phyloP scores from a whole-genome alignment of 2,888 invertebrate species.

The Neoascia interrupta region DNA sequence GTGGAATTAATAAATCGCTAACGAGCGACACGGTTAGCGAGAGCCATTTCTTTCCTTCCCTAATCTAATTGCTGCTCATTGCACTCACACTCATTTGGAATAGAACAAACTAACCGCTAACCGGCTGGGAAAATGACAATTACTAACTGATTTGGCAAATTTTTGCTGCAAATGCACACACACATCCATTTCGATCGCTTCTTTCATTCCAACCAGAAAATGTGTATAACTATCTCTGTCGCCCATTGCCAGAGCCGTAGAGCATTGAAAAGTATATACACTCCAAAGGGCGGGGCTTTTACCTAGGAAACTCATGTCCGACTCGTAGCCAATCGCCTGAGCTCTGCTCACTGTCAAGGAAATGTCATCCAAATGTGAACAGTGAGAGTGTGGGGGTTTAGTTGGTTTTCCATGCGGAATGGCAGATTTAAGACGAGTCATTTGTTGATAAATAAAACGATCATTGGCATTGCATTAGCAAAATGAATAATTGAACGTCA shows the following conservation, averaged over 20 bases:
- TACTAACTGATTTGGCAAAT: slow-evolving; percentile 26
- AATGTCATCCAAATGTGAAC: slow-evolving; percentile 2
- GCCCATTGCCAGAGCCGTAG: neutral
- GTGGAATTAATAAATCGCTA: slow-evolving; percentile 65
- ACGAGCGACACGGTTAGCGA: slow-evolving; percentile 65
- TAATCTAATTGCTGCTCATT: slow-evolving; percentile 36
- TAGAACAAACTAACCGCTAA: slow-evolving; percentile 50
- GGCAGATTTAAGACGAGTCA: slow-evolving; percentile 65
- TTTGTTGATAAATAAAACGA: slow-evolving; percentile 61
- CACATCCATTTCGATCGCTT: neutral
- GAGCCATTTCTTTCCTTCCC: slow-evolving; percentile 59
- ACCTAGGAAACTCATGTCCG: neutral
- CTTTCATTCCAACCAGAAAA: neutral
- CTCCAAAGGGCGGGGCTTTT: slow-evolving; percentile 44
- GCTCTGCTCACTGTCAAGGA: slow-evolving; percentile 22
- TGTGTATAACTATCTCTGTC: slow-evolving; percentile 14
- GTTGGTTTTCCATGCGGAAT: slow-evolving; percentile 43
- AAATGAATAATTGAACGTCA: slow-evolving; percentile 19
- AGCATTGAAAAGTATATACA: slow-evolving; percentile 14
- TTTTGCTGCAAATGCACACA: slow-evolving; percentile 17
- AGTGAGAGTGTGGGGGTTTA: neutral
- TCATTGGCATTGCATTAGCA: slow-evolving; percentile 56
- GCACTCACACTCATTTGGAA: slow-evolving; percentile 23
- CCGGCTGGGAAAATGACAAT: slow-evolving; percentile 54
- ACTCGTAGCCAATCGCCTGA: slow-evolving; percentile 45